phyloP scores from a whole-genome alignment of 2,888 invertebrate genomes.

The Bellardia pandia region DNA sequence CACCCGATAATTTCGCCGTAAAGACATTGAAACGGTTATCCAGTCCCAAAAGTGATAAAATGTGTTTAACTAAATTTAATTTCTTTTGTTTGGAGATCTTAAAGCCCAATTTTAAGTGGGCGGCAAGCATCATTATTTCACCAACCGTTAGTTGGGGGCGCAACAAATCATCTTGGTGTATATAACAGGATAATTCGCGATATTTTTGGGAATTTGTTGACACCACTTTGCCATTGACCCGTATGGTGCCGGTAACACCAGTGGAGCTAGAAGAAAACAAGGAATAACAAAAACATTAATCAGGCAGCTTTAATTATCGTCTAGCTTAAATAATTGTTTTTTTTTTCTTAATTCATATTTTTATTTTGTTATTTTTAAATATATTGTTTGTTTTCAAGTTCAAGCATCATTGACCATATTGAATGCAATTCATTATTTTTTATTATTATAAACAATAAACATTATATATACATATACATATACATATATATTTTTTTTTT shows the following conservation, averaged over 20 bases:
- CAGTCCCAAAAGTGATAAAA: slow-evolving; percentile 89
- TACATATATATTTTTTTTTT: too few species aligned
- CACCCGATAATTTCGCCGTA: slow-evolving; percentile 91
- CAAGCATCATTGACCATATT: slow-evolving; percentile 78
- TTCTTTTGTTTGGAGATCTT: slow-evolving; percentile 88
- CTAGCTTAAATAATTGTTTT: neutral
- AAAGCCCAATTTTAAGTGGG: slow-evolving; percentile 91
- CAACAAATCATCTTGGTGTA: slow-evolving; percentile 92
- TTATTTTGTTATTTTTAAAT: neutral
- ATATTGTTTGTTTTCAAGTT: slow-evolving; percentile 77
- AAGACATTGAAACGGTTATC: slow-evolving; percentile 88
- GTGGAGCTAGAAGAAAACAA: slow-evolving; percentile 85
- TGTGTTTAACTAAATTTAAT: slow-evolving; percentile 89
- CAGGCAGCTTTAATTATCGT: neutral
- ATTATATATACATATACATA: too few species aligned
- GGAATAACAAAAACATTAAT: slow-evolving; percentile 10
- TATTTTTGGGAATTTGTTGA: slow-evolving; percentile 87
- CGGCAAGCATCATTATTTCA: slow-evolving; percentile 93
- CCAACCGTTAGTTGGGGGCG: slow-evolving; percentile 90
- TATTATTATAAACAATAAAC: neutral
- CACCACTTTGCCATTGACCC: slow-evolving; percentile 88
- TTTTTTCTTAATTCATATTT: neutral
- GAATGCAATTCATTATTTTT: slow-evolving; percentile 1
- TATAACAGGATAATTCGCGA: slow-evolving; percentile 92
- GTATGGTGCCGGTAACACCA: slow-evolving; percentile 89